Evolutionary conservation across 1,140 invertebrate species (phyloP).

Genomic region (Pseudomyrmex concolor): DNA sequence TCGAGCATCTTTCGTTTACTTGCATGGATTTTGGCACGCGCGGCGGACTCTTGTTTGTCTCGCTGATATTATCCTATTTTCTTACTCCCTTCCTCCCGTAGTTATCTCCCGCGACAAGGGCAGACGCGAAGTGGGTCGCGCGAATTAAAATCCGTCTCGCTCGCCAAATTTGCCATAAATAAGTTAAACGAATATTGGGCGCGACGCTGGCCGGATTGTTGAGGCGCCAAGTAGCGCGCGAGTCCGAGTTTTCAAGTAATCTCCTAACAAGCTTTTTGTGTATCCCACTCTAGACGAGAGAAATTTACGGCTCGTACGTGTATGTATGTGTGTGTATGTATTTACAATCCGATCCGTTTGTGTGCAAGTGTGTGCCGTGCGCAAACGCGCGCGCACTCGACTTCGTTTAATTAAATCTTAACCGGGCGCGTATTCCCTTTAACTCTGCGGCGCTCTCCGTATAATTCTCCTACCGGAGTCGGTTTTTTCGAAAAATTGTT

Average conservation of each 20-base stretch:
- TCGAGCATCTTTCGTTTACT: conserved; percentile 57
- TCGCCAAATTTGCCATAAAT: conserved; percentile 52
- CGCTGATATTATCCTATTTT: conserved; percentile 45
- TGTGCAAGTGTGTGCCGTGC: neutral
- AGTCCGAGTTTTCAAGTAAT: conserved; percentile 12
- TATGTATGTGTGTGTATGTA: neutral
- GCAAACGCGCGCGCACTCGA: neutral
- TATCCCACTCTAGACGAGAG: neutral
- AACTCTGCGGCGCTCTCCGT: neutral
- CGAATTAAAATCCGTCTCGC: conserved; percentile 28
- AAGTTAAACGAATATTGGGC: conserved; percentile 46
- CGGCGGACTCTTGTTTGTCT: conserved; percentile 12
- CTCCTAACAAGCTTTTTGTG: conserved; percentile 23
- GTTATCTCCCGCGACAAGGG: neutral
- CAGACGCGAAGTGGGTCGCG: conserved; percentile 36
- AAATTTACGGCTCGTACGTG: conserved; percentile 11
- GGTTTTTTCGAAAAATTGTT: conserved; percentile 24
- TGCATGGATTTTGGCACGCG: conserved; percentile 61
- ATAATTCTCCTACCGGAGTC: conserved; percentile 1
- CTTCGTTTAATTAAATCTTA: conserved; percentile 44
- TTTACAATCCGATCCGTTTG: neutral
- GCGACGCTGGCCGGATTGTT: conserved; percentile 13
- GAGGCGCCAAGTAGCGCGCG: conserved; percentile 14
- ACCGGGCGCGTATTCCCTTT: conserved; percentile 14
- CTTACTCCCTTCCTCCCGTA: neutral